A percentile compares a stretch with the other conserved stretches of the same genome.
These are phyloP conservation scores for Halesus radiatus DNA, from an alignment of 1,140 invertebrate genomes.

Conservation along the genomic window DNA sequence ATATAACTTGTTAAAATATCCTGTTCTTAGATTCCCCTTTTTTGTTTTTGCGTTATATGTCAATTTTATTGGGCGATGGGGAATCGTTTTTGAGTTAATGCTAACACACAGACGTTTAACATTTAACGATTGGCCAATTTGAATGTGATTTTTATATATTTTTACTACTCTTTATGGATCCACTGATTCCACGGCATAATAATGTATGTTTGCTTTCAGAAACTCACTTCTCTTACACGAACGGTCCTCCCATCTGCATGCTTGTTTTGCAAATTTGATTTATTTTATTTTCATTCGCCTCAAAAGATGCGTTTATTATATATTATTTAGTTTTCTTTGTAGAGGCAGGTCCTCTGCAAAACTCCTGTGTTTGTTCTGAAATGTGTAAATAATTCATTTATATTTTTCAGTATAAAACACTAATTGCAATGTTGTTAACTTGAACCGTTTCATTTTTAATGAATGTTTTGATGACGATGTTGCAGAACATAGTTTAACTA, in stretches of 20 bases:
- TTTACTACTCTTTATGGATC: conserved; percentile 9
- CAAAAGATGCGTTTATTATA: neutral
- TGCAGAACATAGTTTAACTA: conserved; percentile 3
- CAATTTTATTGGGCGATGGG: too few relatives aligned
- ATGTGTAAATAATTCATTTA: neutral
- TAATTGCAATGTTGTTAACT: too few relatives aligned
- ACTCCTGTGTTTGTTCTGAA: neutral
- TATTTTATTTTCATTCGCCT: neutral
- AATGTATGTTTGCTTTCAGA: neutral
- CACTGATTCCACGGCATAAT: neutral
- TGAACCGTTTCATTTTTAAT: neutral
- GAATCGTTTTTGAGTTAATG: too few relatives aligned
- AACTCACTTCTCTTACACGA: neutral
- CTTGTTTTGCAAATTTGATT: neutral
- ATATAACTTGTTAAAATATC: too few relatives aligned
- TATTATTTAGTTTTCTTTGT: neutral
- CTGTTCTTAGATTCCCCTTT: too few relatives aligned
- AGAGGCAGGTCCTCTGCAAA: conserved; percentile 9
- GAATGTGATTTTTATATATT: conserved; percentile 14
- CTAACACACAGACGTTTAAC: too few relatives aligned
- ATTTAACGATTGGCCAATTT: neutral
- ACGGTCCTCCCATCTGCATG: neutral
- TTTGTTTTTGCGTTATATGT: too few relatives aligned
- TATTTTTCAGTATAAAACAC: neutral
- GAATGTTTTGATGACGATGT: neutral